These are phyloP conservation scores for Gephyroberyx darwinii DNA, from an alignment of 2,797 vertebrate species.

Conservation along the genomic window DNA sequence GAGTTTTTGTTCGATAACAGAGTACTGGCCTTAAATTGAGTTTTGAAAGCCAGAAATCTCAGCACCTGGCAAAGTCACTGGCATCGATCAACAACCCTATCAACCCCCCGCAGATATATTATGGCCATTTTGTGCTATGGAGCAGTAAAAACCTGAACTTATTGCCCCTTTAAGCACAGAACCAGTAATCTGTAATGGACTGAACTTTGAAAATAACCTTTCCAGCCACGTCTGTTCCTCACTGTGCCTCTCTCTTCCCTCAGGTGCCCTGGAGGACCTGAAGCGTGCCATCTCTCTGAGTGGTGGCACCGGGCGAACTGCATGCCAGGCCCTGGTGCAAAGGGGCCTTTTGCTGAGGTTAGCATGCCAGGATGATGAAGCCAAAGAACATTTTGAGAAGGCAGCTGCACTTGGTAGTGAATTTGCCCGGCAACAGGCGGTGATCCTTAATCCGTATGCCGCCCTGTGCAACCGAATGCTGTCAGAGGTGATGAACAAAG, in stretches of 20 bases:
- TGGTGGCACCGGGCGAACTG: constrained; percentile 75
- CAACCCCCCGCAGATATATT: no score
- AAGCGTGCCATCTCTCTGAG: constrained; percentile 86
- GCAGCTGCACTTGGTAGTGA: constrained; percentile 88
- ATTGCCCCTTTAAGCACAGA: not conserved
- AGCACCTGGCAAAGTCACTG: no score
- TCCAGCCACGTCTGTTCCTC: constrained; percentile 9
- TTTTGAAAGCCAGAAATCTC: no score
- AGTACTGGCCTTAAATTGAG: no score
- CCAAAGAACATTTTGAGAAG: constrained; percentile 84
- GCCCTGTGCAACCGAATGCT: constrained; percentile 98
- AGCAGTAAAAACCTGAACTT: no score
- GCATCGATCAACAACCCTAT: no score
- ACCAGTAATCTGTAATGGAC: not conserved
- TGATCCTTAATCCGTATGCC: constrained; percentile 91
- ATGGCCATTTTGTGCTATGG: no score
- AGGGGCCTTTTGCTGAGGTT: constrained; percentile 88
- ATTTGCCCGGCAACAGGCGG: constrained; percentile 90
- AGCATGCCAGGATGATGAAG: constrained; percentile 78
- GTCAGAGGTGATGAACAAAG: constrained; percentile 84
- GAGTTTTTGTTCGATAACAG: no score
- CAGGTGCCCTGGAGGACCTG: constrained; percentile 91
- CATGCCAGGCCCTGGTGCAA: constrained; percentile 92
- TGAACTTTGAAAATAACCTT: not conserved
- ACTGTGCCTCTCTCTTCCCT: constrained; percentile 1